These are phyloP conservation scores for Coracias cyanogaster DNA, from an alignment of 2,797 vertebrate species.

Conservation along the genomic window DNA sequence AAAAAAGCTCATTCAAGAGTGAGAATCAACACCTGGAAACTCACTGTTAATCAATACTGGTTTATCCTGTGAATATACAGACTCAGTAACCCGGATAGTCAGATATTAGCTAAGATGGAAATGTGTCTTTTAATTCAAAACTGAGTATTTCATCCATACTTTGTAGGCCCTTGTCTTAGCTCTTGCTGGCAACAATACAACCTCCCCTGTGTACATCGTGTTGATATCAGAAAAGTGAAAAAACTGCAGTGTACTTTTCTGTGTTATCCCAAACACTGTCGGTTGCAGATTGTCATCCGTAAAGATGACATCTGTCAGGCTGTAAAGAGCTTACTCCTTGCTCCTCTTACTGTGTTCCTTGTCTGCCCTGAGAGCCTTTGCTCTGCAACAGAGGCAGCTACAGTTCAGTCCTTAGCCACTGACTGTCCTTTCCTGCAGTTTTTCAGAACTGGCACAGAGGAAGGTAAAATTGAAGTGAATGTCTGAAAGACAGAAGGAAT, in stretches of 20 bases:
- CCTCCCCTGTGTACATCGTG: rapidly evolving
- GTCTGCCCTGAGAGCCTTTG: neutral
- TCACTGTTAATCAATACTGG: neutral
- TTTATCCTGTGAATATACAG: neutral
- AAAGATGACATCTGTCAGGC: neutral
- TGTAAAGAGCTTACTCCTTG: neutral
- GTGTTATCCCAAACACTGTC: neutral
- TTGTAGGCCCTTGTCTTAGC: neutral
- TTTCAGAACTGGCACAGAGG: neutral
- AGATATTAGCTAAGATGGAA: neutral
- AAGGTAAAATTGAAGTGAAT: neutral
- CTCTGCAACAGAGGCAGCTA: neutral
- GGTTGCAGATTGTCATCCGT: neutral
- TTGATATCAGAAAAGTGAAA: neutral
- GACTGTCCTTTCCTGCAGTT: neutral
- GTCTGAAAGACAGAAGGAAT: neutral
- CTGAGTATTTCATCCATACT: neutral
- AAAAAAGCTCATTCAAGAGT: neutral
- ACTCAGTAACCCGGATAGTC: neutral
- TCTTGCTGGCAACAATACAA: neutral
- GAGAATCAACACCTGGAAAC: neutral
- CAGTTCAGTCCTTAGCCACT: neutral
- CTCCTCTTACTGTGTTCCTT: neutral
- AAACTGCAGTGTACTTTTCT: neutral
- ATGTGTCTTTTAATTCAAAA: neutral